Percentiles rank a stretch among this genome's conserved stretches.
Evolutionary conservation across 2,888 invertebrate species (phyloP).

Genomic region (Lithophane semibrunnea): DNA sequence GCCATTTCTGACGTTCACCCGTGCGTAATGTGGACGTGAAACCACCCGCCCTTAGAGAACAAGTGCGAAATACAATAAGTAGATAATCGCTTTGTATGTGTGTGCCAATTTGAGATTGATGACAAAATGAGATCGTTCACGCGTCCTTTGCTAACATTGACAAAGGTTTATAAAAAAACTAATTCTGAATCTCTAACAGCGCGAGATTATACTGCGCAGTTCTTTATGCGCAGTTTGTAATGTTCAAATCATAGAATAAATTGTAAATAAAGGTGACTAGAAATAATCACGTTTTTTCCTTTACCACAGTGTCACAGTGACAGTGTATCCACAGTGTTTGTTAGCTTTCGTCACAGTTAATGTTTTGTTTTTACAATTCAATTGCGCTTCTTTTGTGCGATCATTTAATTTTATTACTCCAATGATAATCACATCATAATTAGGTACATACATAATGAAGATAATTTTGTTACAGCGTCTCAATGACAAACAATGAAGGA

Average conservation of each 20-base stretch:
- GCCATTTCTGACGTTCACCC: too few relatives aligned
- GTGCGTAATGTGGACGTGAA: too few relatives aligned
- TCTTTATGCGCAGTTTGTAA: constrained; percentile 64
- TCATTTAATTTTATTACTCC: constrained; percentile 31
- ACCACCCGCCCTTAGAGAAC: too few relatives aligned
- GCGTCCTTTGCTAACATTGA: constrained; percentile 73
- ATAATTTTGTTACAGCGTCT: constrained; percentile 10
- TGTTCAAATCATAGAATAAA: constrained; percentile 46
- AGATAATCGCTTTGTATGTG: constrained; percentile 22
- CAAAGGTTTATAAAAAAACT: constrained; percentile 73
- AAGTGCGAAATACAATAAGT: constrained; percentile 18
- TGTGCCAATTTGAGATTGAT: neutral
- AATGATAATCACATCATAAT: constrained; percentile 12
- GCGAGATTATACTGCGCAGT: constrained; percentile 73
- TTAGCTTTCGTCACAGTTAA: constrained; percentile 30
- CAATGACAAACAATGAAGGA: constrained; percentile 13
- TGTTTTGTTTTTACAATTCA: constrained; percentile 32
- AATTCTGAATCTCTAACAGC: constrained; percentile 66
- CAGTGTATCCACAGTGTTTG: neutral
- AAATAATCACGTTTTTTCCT: constrained; percentile 54
- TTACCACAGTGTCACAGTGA: neutral
- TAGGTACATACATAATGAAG: neutral
- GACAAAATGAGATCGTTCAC: constrained; percentile 55
- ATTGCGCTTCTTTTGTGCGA: constrained; percentile 31
- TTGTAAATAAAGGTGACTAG: constrained; percentile 45